Percentiles rank a stretch among this genome's conserved stretches.
phyloP scores from a whole-genome alignment of 2,797 vertebrate genomes.

The Lithobates pipiens region DNA sequence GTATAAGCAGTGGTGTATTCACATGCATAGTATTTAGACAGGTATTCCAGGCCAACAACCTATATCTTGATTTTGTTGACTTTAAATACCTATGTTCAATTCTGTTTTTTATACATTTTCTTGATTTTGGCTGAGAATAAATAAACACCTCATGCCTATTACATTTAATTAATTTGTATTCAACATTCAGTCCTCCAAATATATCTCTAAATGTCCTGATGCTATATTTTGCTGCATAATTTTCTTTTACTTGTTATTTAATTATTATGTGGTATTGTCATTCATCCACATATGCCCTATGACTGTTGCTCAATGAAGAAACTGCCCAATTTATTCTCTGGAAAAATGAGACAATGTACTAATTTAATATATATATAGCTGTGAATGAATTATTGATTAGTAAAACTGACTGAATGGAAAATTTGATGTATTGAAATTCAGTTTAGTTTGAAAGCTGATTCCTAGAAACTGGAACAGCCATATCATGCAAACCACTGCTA shows the following conservation, averaged over 20 bases:
- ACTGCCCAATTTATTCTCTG: not conserved
- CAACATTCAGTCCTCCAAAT: not conserved
- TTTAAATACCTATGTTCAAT: not conserved
- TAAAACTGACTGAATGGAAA: not conserved
- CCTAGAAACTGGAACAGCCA: not conserved
- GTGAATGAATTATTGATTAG: conserved; percentile 5
- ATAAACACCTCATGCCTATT: too few relatives aligned
- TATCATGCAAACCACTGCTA: not conserved
- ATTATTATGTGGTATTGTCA: not conserved
- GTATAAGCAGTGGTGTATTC: too few relatives aligned
- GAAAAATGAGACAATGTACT: not conserved
- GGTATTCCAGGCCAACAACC: too few relatives aligned
- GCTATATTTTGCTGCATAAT: not conserved
- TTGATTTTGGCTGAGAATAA: too few relatives aligned
- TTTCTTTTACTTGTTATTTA: not conserved
- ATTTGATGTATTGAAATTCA: conserved; percentile 3
- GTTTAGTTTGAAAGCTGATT: not conserved
- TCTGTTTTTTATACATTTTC: not conserved
- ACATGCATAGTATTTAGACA: too few relatives aligned
- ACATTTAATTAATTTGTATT: not conserved
- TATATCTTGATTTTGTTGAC: too few relatives aligned
- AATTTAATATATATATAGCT: conserved; percentile 8
- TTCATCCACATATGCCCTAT: not conserved
- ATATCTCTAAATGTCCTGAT: not conserved
- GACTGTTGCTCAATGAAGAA: not conserved